These are phyloP conservation scores for Sylvietta virens DNA, from an alignment of 2,113 vertebrate genomes.

Conservation along the genomic window DNA sequence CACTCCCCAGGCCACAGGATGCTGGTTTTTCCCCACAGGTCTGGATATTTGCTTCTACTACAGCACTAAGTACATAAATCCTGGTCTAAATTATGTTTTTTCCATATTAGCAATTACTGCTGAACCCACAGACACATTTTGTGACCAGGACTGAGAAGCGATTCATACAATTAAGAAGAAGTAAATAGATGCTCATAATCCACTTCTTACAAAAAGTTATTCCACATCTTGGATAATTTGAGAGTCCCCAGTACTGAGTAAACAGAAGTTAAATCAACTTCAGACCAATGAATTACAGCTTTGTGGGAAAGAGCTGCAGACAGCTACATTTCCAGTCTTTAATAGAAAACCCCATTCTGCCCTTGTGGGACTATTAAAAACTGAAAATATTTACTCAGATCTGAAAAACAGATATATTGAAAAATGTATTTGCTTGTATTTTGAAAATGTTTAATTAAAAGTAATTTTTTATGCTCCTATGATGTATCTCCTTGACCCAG, in stretches of 20 bases:
- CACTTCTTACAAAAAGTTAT: neutral
- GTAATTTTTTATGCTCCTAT: neutral
- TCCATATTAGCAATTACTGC: neutral
- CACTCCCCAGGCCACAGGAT: neutral
- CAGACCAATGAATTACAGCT: neutral
- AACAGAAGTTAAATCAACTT: constrained; percentile 3
- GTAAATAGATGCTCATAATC: neutral
- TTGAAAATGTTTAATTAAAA: neutral
- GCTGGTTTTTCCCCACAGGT: neutral
- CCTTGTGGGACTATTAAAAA: neutral
- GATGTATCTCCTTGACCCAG: neutral
- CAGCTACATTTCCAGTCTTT: neutral
- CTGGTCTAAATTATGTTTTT: neutral
- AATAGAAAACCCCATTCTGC: neutral
- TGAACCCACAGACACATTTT: neutral
- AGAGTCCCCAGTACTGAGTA: neutral
- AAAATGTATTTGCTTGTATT: neutral
- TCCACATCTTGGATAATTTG: neutral
- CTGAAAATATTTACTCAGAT: neutral
- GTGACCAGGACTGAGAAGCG: neutral
- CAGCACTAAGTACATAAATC: neutral
- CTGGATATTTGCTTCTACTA: neutral
- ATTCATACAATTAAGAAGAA: neutral
- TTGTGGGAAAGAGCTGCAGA: neutral
- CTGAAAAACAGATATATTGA: neutral